Conservation (phyloP, 2,888 invertebrate species). For the Ornithoptera priamus region DNA sequence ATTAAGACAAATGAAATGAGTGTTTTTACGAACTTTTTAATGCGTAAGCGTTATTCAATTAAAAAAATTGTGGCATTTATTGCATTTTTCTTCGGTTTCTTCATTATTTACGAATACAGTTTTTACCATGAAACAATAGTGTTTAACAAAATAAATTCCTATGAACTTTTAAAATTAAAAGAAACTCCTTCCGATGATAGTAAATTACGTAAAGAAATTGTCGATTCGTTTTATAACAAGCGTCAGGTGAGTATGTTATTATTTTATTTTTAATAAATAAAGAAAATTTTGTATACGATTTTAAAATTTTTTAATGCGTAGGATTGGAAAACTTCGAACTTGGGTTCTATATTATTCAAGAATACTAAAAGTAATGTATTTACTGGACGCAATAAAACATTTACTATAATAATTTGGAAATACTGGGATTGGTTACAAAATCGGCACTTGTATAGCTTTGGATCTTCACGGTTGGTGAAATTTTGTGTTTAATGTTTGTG, state of each 20-base stretch:
- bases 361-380: conserved; percentile 33
- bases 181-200: not conserved
- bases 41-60: conserved; percentile 7
- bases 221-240: conserved; percentile 40
- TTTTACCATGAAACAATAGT: not conserved
- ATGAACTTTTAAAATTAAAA: conserved; percentile 1
- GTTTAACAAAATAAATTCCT: conserved; percentile 2
- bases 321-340: conserved; percentile 48
- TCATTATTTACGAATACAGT: conserved; percentile 14
- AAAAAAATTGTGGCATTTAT: conserved; percentile 16
- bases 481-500: not conserved
- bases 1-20: conserved; percentile 16
- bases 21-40: not conserved
- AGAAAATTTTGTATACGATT: not conserved
- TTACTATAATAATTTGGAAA: conserved; percentile 81
- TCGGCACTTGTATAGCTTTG: conserved; percentile 77
- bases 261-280: not conserved
- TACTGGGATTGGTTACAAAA: conserved; percentile 77
- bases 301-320: conserved; percentile 2
- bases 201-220: conserved; percentile 28
- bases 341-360: conserved; percentile 55
- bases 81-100: conserved; percentile 4
- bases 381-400: conserved; percentile 45
- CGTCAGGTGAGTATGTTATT: conserved; percentile 42
- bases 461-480: conserved; percentile 48